Evolutionary conservation across 2,888 invertebrate species (phyloP).

Genomic region (Marronus borbonicus): DNA sequence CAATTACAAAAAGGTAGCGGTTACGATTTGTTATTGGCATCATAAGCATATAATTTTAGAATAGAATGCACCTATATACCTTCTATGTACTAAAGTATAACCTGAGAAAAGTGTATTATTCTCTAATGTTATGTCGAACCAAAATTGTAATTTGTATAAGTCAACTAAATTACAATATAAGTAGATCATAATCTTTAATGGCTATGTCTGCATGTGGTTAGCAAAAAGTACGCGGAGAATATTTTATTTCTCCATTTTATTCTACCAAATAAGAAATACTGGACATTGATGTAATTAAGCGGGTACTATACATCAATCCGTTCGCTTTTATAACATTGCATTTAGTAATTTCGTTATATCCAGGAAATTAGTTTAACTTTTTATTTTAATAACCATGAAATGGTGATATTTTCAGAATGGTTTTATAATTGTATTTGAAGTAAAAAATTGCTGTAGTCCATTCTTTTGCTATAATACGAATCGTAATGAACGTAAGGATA

Average conservation of each 20-base stretch:
- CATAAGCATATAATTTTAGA: background rate
- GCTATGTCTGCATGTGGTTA: background rate
- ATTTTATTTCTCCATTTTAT: too few relatives aligned
- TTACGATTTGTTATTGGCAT: conserved; percentile 24
- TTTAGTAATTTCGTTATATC: background rate
- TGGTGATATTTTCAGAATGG: background rate
- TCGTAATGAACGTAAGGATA: too few relatives aligned
- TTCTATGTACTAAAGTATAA: background rate
- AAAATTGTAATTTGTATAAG: background rate
- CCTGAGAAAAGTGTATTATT: background rate
- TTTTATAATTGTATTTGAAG: too few relatives aligned
- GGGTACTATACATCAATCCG: background rate
- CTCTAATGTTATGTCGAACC: background rate
- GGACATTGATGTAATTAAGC: background rate
- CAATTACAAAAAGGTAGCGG: conserved; percentile 38
- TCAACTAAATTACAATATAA: background rate
- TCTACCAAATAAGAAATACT: background rate
- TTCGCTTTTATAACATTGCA: background rate
- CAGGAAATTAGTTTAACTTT: background rate
- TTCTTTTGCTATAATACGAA: too few relatives aligned
- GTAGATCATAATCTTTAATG: background rate
- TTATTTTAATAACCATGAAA: background rate
- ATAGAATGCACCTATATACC: background rate
- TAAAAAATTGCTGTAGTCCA: too few relatives aligned
- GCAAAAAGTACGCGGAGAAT: too few relatives aligned